phyloP scores from a whole-genome alignment of 2,797 vertebrate genomes.

The Bradypodion ventrale region DNA sequence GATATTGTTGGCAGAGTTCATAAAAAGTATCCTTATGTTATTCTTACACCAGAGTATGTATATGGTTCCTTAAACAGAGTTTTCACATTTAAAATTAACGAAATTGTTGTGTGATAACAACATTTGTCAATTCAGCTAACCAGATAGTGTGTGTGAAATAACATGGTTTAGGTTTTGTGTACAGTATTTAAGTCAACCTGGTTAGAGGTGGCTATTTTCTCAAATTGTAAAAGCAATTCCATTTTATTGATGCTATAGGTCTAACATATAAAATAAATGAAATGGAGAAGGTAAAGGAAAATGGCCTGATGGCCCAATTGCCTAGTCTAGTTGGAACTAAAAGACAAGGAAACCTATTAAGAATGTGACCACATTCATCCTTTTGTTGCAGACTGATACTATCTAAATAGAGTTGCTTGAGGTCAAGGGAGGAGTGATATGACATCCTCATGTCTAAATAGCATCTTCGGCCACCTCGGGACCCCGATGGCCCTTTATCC shows the following conservation, averaged over 20 bases:
- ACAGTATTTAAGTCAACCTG: background rate
- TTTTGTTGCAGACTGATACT: too few relatives aligned
- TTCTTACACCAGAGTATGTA: background rate
- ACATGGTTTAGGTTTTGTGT: background rate
- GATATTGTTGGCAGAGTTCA: background rate
- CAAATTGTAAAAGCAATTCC: too few relatives aligned
- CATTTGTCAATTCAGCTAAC: background rate
- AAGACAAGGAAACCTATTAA: background rate
- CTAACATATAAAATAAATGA: background rate
- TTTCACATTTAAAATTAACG: background rate
- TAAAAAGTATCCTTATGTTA: background rate
- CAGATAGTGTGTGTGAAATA: background rate
- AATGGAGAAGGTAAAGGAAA: background rate
- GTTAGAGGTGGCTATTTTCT: background rate
- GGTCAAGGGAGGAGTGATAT: background rate
- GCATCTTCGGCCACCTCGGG: too few relatives aligned
- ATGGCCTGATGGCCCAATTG: background rate
- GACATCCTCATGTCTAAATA: too few relatives aligned
- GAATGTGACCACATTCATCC: too few relatives aligned
- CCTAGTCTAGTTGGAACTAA: background rate
- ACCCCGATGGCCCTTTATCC: too few relatives aligned
- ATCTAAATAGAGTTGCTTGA: too few relatives aligned
- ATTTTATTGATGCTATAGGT: too few relatives aligned
- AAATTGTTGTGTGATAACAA: background rate
- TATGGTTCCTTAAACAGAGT: background rate